These are phyloP conservation scores for Drosophila quadrilineata DNA, from an alignment of 1,140 invertebrate species.

Conservation along the genomic window DNA sequence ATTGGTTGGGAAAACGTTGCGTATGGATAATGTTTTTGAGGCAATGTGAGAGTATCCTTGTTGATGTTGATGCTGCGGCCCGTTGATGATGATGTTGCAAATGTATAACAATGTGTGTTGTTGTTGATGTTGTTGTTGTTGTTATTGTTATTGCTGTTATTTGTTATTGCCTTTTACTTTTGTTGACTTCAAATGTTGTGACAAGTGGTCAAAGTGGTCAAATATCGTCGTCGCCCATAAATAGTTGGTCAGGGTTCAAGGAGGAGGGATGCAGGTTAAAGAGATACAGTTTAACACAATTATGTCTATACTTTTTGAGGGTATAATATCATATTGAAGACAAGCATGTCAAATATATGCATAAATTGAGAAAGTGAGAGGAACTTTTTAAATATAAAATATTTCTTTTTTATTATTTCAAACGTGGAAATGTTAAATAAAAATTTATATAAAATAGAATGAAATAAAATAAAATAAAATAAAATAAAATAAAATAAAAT, in stretches of 20 bases:
- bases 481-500: too few species aligned
- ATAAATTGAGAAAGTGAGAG: too few species aligned
- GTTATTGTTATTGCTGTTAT: constrained; percentile 29
- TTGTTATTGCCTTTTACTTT: constrained; percentile 35
- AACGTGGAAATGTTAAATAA: too few species aligned
- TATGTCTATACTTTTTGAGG: too few species aligned
- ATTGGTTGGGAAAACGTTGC: constrained; percentile 30
- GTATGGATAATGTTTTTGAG: constrained; percentile 13
- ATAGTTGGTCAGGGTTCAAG: constrained; percentile 11
- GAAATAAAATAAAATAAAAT: too few species aligned
- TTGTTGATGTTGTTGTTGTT: constrained; percentile 20
- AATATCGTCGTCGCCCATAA: constrained; percentile 2
- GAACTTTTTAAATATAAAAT: too few species aligned
- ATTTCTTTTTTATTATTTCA: too few species aligned
- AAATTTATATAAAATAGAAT: too few species aligned
- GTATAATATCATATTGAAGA: too few species aligned
- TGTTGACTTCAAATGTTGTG: constrained; percentile 30
- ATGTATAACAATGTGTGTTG: constrained; percentile 15
- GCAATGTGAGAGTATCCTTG: constrained; percentile 5
- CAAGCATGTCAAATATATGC: too few species aligned
- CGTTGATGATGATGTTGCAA: constrained; percentile 32
- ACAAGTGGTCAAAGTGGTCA: constrained; percentile 33
- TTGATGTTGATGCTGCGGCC: constrained; percentile 19
- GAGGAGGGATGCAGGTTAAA: neutral
- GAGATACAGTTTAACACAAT: too few species aligned